Evolutionary conservation across 1,140 invertebrate genomes (phyloP).

Genomic region (Streblospio benedicti): DNA sequence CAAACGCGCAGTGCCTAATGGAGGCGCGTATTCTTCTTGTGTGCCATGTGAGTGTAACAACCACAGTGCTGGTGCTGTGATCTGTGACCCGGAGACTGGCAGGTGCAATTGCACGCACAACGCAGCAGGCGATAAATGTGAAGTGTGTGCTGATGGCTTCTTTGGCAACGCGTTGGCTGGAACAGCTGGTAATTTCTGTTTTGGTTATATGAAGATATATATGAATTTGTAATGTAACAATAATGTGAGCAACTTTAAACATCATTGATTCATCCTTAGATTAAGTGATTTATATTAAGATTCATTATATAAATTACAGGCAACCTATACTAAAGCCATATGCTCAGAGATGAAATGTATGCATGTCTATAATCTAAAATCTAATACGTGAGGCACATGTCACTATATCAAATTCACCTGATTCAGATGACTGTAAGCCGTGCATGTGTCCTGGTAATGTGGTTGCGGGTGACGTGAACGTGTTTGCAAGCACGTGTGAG

Average conservation of each 20-base stretch:
- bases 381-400: background rate
- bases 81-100: constrained; percentile 86
- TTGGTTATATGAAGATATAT: background rate
- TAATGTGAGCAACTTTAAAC: too few species aligned
- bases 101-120: constrained; percentile 89
- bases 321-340: too few species aligned
- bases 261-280: background rate
- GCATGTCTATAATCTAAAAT: background rate
- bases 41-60: constrained; percentile 87
- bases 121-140: constrained; percentile 87
- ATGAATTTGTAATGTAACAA: background rate
- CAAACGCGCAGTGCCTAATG: constrained; percentile 73
- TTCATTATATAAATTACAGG: too few species aligned
- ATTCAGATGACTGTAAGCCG: constrained; percentile 23
- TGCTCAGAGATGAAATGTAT: background rate
- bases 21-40: constrained; percentile 79
- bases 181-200: constrained; percentile 45
- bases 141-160: constrained; percentile 77
- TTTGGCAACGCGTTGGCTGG: constrained; percentile 82
- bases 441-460: constrained; percentile 27
- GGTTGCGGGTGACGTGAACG: constrained; percentile 17
- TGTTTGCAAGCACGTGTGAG: constrained; percentile 13
- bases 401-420: background rate
- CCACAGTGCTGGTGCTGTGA: constrained; percentile 58
- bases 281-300: background rate